phyloP scores from a whole-genome alignment of 2,113 vertebrate species.

The Plestiodon gilberti region DNA sequence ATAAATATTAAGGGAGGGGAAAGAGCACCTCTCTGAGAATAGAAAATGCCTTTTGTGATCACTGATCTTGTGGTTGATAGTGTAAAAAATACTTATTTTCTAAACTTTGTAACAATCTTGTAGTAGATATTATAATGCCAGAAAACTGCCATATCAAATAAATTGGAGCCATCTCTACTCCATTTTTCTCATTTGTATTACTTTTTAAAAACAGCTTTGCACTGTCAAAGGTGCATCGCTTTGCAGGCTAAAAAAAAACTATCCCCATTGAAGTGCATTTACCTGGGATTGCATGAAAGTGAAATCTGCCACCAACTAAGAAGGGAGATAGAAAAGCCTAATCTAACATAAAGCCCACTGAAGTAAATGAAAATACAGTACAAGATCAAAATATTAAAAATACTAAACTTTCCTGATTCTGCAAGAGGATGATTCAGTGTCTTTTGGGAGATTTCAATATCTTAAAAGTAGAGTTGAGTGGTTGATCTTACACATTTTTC shows the following conservation, averaged over 20 bases:
- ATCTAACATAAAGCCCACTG: neutral
- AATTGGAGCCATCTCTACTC: neutral
- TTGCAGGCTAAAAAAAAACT: constrained; percentile 10
- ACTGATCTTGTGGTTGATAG: neutral
- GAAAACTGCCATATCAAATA: constrained; percentile 58
- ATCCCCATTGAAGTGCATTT: neutral
- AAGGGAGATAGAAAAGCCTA: neutral
- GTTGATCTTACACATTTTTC: neutral
- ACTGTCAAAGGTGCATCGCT: neutral
- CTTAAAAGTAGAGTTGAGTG: neutral
- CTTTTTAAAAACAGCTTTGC: constrained; percentile 30
- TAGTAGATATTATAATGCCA: constrained; percentile 4
- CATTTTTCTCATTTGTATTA: constrained; percentile 36
- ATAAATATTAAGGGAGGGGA: constrained; percentile 14
- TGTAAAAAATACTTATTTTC: constrained; percentile 7
- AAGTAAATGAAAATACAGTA: neutral
- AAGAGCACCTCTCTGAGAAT: constrained; percentile 13
- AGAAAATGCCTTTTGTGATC: neutral
- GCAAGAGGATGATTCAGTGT: rapidly evolving
- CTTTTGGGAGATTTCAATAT: neutral
- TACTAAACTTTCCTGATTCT: neutral
- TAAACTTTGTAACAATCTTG: constrained; percentile 27
- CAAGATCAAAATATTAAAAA: neutral
- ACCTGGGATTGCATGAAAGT: constrained; percentile 1
- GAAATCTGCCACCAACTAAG: neutral